These are phyloP conservation scores for Petroica traversi DNA, from an alignment of 2,113 vertebrate species.

Conservation along the genomic window DNA sequence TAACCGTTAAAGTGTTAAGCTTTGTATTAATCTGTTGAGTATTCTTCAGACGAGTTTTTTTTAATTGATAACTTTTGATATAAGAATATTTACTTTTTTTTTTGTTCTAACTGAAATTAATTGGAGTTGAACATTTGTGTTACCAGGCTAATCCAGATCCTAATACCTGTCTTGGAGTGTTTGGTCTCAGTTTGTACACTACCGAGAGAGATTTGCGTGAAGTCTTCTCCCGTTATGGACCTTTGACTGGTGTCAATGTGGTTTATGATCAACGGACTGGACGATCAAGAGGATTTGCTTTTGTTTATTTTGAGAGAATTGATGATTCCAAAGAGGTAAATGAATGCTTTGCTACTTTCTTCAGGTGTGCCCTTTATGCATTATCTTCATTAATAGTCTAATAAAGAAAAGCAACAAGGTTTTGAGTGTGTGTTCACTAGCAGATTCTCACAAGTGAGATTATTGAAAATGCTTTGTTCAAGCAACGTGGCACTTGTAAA, in stretches of 20 bases:
- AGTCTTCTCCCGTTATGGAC: constrained; percentile 92
- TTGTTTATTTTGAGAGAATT: constrained; percentile 92
- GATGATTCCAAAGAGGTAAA: constrained; percentile 93
- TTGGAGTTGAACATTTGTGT: not conserved
- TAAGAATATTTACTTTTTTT: not conserved
- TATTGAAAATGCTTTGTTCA: not conserved
- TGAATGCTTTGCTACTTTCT: not conserved
- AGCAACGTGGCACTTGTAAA: not conserved
- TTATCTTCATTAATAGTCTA: not conserved
- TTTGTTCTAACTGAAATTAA: not conserved
- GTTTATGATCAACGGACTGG: constrained; percentile 94
- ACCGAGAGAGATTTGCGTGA: constrained; percentile 91
- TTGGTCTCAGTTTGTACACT: constrained; percentile 93
- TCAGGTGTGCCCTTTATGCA: not conserved
- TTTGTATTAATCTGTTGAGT: not conserved
- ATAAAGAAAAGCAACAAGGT: not conserved
- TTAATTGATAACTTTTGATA: not conserved
- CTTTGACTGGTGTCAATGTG: constrained; percentile 89
- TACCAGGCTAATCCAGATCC: constrained; percentile 93
- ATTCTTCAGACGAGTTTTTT: not conserved
- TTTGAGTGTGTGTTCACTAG: not conserved
- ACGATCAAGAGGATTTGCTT: constrained; percentile 91
- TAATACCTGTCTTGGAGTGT: constrained; percentile 91
- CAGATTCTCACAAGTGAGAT: not conserved
- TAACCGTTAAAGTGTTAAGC: not conserved